Conservation (phyloP, 2,113 vertebrate genomes). For the Rhadina sibilatrix region DNA sequence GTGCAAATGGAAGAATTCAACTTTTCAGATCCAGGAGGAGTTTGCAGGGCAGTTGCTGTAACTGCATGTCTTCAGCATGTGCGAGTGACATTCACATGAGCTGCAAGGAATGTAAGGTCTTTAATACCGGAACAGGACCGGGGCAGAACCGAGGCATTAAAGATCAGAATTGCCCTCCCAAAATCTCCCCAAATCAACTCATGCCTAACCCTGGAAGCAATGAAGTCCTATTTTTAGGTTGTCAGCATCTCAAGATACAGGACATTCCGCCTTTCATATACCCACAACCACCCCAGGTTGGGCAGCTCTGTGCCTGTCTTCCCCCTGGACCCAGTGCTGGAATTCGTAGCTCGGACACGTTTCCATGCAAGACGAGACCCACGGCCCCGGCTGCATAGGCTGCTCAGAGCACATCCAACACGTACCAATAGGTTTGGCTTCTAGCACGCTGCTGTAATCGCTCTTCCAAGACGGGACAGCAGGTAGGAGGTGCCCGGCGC, state of each 20-base stretch:
- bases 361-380: background rate
- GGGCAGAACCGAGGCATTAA: background rate
- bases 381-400: fast-evolving
- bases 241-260: background rate
- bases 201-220: background rate
- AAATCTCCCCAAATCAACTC: background rate
- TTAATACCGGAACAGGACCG: background rate
- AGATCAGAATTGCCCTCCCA: background rate
- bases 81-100: background rate
- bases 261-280: constrained; percentile 1
- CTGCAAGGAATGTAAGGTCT: background rate
- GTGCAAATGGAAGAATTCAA: background rate
- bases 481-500: background rate
- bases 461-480: background rate
- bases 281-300: background rate
- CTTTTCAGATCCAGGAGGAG: background rate
- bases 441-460: background rate
- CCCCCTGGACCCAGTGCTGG: background rate
- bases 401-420: background rate
- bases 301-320: background rate
- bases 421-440: background rate
- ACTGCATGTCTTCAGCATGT: background rate
- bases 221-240: constrained; percentile 9
- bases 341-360: background rate
- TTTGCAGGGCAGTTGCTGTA: background rate